A percentile compares a stretch with the other conserved stretches of the same genome.
These are phyloP conservation scores for Loxodonta africana DNA, from an alignment of 2,113 vertebrate species.

Conservation along the genomic window DNA sequence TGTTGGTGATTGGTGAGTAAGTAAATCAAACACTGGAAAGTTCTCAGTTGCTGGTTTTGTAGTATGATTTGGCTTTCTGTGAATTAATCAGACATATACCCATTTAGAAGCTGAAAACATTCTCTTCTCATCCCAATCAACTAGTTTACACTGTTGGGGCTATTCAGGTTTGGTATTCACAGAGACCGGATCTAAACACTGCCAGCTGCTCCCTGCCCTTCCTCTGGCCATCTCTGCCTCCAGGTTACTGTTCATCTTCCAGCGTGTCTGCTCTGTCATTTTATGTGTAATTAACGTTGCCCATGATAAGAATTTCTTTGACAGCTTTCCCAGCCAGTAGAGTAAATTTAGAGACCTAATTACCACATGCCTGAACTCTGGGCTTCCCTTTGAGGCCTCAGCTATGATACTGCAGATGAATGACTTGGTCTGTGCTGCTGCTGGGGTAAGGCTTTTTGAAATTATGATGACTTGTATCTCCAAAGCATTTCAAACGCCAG, in stretches of 20 bases:
- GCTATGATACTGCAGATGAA: not conserved
- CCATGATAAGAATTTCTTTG: slow-evolving; percentile 56
- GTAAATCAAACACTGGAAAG: not conserved
- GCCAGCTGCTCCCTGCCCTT: not conserved
- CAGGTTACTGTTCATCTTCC: not conserved
- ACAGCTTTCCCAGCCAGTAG: slow-evolving; percentile 54
- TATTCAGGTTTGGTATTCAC: not conserved
- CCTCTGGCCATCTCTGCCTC: not conserved
- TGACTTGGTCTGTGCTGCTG: not conserved
- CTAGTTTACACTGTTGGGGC: not conserved
- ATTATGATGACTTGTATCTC: not conserved
- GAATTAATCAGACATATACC: not conserved
- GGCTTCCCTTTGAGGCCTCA: not conserved
- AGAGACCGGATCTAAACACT: not conserved
- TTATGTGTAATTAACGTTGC: slow-evolving; percentile 62
- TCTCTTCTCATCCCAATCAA: not conserved
- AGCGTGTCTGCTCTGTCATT: slow-evolving; percentile 41
- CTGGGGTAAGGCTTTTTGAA: slow-evolving; percentile 27
- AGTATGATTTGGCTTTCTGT: not conserved
- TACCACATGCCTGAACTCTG: slow-evolving; percentile 54
- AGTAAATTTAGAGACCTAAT: slow-evolving; percentile 75
- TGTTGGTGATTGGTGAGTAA: not conserved
- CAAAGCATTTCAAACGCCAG: slow-evolving; percentile 36
- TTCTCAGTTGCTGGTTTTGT: not conserved
- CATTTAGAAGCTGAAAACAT: not conserved